Base-by-base conservation (phyloP, 2,888 invertebrate species). In the Sthenelais limicola region DNA sequence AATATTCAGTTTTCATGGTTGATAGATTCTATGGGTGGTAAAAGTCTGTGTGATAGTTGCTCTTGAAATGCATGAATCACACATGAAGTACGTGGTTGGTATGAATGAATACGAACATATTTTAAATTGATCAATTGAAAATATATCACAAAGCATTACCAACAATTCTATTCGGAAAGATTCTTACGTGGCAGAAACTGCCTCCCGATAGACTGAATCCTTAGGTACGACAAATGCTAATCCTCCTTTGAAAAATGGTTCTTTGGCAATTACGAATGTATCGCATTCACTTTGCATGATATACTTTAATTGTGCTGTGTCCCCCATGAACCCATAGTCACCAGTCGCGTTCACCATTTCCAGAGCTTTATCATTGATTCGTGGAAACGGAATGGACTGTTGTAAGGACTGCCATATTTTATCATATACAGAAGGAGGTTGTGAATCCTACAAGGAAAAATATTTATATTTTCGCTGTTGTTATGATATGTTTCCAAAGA, bases 181-280 rank as follows among this genome's bases (percentile, higher is more conserved):
- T 4, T 38, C 62, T 62, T 21, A 62, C 62, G 35, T 35, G 18
- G 18, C 24, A 21, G 62, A 62, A 2, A 62, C 35, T 2, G 38
- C 38, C 2, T 62, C 62, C 24, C 62, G 15, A 28, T 62, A 62
- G 62, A 62, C 43, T 24, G 62, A 35, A 15, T 21, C 38, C 35
- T 62, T 62, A 12, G 62, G 62, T 1, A 62, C 35, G 3, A 38
- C 62, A 35, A 62, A 38, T 28, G 38, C 62, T 26, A 62, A 62
- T 1, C 38, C 35, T 1, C 62, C 62, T 3, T 21, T 21, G 35
- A 38, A 62, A 26, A 62, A 62, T 9, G 62, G n/a, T 21, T 62
- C 62, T 28, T 35, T 62, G n/a, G 5, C 62, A 1, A 62, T 9
- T 4, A 62, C 62, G 15, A 38, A 62, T 21, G 43, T 35, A 24